These are phyloP conservation scores for Chaenogobius annularis DNA, from an alignment of 2,113 vertebrate species.

Conservation along the genomic window DNA sequence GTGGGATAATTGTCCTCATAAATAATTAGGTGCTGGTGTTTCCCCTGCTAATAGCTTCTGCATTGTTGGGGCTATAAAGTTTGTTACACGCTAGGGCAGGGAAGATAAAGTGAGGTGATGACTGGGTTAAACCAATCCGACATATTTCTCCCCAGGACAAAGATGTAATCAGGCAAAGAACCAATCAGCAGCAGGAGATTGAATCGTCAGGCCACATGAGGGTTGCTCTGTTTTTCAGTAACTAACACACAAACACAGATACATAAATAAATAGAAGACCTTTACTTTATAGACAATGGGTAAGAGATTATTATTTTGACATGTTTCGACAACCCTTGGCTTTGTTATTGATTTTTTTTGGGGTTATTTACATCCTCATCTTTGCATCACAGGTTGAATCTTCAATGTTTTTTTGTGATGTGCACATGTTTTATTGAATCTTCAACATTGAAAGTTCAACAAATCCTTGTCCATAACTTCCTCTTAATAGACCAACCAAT, in stretches of 20 bases:
- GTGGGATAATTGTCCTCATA: conserved; percentile 52
- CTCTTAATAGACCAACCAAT: too few species aligned
- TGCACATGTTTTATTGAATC: too few species aligned
- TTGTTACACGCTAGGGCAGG: conserved; percentile 31
- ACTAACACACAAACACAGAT: not conserved
- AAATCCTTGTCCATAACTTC: too few species aligned
- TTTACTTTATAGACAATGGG: too few species aligned
- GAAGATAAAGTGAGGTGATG: conserved; percentile 50
- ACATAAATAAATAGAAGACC: too few species aligned
- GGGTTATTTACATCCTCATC: too few species aligned
- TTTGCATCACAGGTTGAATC: too few species aligned
- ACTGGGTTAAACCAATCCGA: conserved; percentile 36
- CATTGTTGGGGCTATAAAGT: conserved; percentile 26
- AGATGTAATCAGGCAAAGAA: conserved; percentile 24
- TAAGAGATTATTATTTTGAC: too few species aligned
- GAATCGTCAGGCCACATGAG: conserved; percentile 28
- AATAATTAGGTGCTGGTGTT: conserved; percentile 54
- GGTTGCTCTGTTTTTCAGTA: not conserved
- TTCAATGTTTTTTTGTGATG: too few species aligned
- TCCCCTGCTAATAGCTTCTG: conserved; percentile 40
- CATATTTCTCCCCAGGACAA: conserved; percentile 31
- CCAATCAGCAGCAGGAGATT: conserved; percentile 34
- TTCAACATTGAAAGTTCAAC: too few species aligned
- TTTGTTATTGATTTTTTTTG: too few species aligned
- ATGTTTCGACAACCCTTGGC: too few species aligned